Evolutionary conservation across 2,888 invertebrate species (phyloP), one percentile per base, ranked within the genome.

Genomic region (Ernsta delagoae): DNA sequence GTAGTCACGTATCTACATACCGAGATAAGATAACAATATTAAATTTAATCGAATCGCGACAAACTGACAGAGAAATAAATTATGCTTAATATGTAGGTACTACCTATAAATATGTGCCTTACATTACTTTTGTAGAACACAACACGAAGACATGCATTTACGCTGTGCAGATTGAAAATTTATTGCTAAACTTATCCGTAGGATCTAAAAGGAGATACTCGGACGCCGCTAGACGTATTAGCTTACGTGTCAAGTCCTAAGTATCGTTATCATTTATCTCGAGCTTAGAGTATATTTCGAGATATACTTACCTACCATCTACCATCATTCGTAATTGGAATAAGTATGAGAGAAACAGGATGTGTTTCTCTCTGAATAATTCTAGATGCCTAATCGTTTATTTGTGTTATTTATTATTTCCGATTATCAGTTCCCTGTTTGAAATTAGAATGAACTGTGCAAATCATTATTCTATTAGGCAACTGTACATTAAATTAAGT

Each of bases 291-390:
- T n/a, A n/a, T 81, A 88, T 90, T 86, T 85, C 74, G 73, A 76
- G 81, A 83, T 85, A 82, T 77, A 75, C 79, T n/a, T n/a, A n/a
- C n/a, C n/a, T n/a, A n/a, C n/a, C n/a, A n/a, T n/a, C 16, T 16
- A 16, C 16, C 79, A 83, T 86, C 85, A 85, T 83, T 85, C 88
- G 83, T 89, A 86, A 89, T 86, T 88, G 85, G 83, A 84, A 79
- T 84, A 86, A 86, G 41, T 41, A 41, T 8, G 16, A 16, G 81
- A 80, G 81, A 79, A 79, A 78, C 78, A 75, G 80, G 82, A 85
- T 78, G 79, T 75, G 77, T 77, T 77, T 79, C 73, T 71, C 57
- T 54, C 34, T 57, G 63, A 24, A 64, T 69, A 69, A 69, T 69
- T 68, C 50, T 41, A 70, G 69, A 70, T 70, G 69, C 16, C 16